Base-by-base conservation (phyloP, 2,888 invertebrate species). In the Synanthedon andrenaeformis region DNA sequence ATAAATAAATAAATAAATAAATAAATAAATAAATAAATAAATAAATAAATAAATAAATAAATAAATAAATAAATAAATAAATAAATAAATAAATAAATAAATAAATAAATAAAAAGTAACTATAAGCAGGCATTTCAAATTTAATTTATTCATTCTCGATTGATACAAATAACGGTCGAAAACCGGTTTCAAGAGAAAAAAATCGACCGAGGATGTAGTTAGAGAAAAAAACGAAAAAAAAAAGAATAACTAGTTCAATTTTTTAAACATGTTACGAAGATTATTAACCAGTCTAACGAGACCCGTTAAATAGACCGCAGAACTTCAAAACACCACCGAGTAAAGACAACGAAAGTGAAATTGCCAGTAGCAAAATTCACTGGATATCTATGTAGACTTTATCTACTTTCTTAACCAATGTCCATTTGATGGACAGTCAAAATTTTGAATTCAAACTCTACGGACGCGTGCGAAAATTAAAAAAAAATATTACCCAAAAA, bases 371-470 rank as follows among this genome's bases (percentile, higher is more conserved):
- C 45, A n/a, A 45, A 13, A 11, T 45, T 13, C 13, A 45, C 12
- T 42, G 42, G 42, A n/a, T n/a, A n/a, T 42, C 13, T 13, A 42
- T n/a, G 12, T 5, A n/a, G 45, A 13, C 6, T 4, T 12, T 13
- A 45, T 45, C 45, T 45, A 45, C 45, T n/a, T 45, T 45, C 45
- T 13, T 13, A 5, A 45, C 5, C 11, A 14, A 6, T 2, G 14
- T 14, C 45, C 45, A 45, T 45, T 49, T 8, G 49, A 8, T 49
- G 17, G 49, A 49, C 49, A 73, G 74, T 78, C 60, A 55, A 51
- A 61, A 59, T 63, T 62, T 56, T 45, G 61, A 59, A 65, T 53
- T 61, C 59, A 53, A 53, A 63, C 60, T 53, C 60, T 55, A 51
- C 69, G 66, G 63, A 65, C 67, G 69, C 65, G 42, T 28, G 51